Evolutionary conservation across 2,797 vertebrate species (phyloP).

Genomic region (Tokudaia muenninki): DNA sequence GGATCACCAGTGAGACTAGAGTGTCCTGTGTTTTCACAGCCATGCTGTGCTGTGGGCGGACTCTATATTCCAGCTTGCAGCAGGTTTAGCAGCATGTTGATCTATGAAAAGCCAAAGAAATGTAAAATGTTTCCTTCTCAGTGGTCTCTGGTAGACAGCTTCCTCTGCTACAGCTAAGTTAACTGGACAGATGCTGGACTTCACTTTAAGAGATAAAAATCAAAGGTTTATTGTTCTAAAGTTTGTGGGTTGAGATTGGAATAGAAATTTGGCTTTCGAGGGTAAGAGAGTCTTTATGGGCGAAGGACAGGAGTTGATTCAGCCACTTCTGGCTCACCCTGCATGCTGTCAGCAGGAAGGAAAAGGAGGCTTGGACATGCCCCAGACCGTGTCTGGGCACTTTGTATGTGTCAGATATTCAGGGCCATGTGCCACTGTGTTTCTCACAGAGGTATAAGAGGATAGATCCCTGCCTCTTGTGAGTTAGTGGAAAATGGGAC

Average conservation of each 20-base stretch:
- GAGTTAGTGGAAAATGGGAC: neutral
- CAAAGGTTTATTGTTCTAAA: neutral
- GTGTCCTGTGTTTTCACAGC: neutral
- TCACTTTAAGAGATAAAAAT: neutral
- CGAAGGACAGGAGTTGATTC: neutral
- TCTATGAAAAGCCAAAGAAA: neutral
- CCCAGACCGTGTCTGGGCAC: neutral
- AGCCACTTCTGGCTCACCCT: fast-evolving
- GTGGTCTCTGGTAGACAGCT: too few species aligned
- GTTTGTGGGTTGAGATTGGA: neutral
- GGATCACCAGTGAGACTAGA: neutral
- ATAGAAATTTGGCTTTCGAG: neutral
- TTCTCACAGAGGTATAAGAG: neutral
- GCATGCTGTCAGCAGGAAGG: neutral
- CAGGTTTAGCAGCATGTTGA: neutral
- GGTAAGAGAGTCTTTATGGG: neutral
- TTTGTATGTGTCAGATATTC: neutral
- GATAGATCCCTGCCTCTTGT: neutral
- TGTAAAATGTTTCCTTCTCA: neutral
- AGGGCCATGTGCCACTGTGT: neutral
- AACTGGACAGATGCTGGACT: neutral
- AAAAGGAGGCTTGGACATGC: neutral
- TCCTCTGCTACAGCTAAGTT: neutral
- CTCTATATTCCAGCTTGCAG: neutral
- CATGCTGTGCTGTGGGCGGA: too few species aligned